A percentile compares a stretch with the other conserved stretches of the same genome.
Evolutionary conservation across 2,888 invertebrate genomes (phyloP).

Genomic region (Theristus sp.): DNA sequence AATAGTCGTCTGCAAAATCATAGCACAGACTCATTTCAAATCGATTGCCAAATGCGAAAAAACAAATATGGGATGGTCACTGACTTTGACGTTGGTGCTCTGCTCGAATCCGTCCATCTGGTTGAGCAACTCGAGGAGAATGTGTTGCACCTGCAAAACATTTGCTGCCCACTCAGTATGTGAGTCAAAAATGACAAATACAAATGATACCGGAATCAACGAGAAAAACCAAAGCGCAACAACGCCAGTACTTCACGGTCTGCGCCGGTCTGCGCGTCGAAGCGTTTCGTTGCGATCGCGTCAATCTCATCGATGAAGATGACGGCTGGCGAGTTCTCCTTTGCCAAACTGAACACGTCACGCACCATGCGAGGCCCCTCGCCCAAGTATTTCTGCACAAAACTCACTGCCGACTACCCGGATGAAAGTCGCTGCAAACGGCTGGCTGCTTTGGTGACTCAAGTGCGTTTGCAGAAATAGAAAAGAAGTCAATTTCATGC

Average conservation of each 20-base stretch:
- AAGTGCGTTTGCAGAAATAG: neutral
- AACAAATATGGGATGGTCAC: neutral
- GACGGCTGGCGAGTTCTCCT: slow-evolving; percentile 96
- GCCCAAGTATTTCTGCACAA: slow-evolving; percentile 91
- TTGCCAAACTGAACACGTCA: slow-evolving; percentile 92
- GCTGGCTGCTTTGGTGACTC: neutral
- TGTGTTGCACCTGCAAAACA: slow-evolving; percentile 76
- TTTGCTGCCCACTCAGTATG: too few species aligned
- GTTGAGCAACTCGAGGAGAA: slow-evolving; percentile 81
- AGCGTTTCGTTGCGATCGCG: slow-evolving; percentile 91
- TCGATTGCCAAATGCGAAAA: too few species aligned
- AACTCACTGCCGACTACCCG: slow-evolving; percentile 98
- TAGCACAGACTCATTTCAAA: too few species aligned
- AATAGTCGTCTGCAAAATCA: too few species aligned
- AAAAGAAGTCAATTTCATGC: too few species aligned
- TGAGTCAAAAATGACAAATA: too few species aligned
- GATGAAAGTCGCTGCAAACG: slow-evolving; percentile 74
- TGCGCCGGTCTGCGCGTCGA: slow-evolving; percentile 28
- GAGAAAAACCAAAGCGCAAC: too few species aligned
- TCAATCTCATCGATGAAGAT: slow-evolving; percentile 99
- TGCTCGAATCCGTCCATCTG: slow-evolving; percentile 99
- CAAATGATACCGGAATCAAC: too few species aligned
- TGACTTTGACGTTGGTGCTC: slow-evolving; percentile 96
- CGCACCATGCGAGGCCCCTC: slow-evolving; percentile 98
- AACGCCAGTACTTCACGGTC: slow-evolving; percentile 22